Percentiles rank a stretch among this genome's conserved stretches.
Evolutionary conservation across 1,140 invertebrate species (phyloP).

Genomic region (Brachionus plicatilis): DNA sequence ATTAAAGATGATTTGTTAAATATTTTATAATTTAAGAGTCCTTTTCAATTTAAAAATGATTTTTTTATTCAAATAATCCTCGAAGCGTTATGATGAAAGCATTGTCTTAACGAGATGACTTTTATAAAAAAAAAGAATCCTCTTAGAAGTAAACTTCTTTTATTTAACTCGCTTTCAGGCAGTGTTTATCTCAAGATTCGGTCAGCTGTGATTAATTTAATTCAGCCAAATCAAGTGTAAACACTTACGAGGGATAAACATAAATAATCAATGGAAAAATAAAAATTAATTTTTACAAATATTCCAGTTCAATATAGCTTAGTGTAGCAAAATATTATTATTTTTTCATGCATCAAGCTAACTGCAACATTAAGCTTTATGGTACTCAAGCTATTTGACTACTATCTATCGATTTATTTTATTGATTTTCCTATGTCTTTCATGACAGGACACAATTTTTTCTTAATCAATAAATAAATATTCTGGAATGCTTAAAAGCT

Average conservation of each 20-base stretch:
- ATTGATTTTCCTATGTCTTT: background rate
- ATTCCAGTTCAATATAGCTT: background rate
- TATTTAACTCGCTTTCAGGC: background rate
- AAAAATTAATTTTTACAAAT: background rate
- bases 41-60: too few species aligned
- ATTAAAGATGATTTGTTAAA: too few species aligned
- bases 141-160: background rate
- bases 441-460: background rate
- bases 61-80: too few species aligned
- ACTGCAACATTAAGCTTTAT: background rate
- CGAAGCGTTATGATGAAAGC: background rate
- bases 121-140: background rate
- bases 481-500: background rate
- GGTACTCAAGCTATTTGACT: background rate
- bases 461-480: background rate
- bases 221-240: background rate
- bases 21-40: too few species aligned
- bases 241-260: background rate
- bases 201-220: background rate
- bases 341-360: background rate
- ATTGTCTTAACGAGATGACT: background rate
- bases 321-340: background rate
- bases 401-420: background rate
- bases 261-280: background rate
- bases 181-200: background rate